phyloP scores from a whole-genome alignment of 2,797 vertebrate species.

The Rhinichthys osculus region DNA sequence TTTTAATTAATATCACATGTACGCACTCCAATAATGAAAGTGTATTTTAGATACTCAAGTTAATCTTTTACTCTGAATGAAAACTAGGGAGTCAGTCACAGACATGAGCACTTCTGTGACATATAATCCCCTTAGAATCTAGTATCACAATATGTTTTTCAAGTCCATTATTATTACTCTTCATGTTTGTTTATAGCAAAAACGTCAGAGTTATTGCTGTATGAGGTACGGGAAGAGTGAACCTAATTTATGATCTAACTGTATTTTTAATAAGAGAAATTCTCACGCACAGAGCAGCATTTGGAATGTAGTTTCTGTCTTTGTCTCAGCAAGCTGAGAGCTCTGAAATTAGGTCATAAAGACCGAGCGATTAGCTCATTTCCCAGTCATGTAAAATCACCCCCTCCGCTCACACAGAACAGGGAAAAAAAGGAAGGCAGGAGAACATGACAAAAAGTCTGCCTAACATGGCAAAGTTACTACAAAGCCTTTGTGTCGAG shows the following conservation, averaged over 20 bases:
- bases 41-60: not conserved
- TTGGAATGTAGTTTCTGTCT: constrained; percentile 36
- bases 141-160: not conserved
- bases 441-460: constrained; percentile 28
- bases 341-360: constrained; percentile 62
- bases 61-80: too few species aligned
- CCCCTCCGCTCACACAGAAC: constrained; percentile 33
- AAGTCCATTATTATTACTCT: not conserved
- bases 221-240: not conserved
- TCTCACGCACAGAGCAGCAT: constrained; percentile 18
- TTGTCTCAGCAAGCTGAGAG: constrained; percentile 47
- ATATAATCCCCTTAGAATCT: not conserved
- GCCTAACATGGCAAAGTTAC: not conserved
- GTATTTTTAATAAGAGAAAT: not conserved
- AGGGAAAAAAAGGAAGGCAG: constrained; percentile 4
- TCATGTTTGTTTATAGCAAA: not conserved
- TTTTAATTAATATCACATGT: constrained; percentile 16
- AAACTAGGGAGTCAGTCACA: not conserved
- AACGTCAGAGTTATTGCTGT: not conserved
- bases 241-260: not conserved
- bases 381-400: constrained; percentile 57
- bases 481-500: not conserved
- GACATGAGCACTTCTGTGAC: not conserved
- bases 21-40: not conserved
- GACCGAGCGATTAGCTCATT: constrained; percentile 62